Conservation (phyloP, 2,888 invertebrate genomes). For the Prenolepis imparis region DNA sequence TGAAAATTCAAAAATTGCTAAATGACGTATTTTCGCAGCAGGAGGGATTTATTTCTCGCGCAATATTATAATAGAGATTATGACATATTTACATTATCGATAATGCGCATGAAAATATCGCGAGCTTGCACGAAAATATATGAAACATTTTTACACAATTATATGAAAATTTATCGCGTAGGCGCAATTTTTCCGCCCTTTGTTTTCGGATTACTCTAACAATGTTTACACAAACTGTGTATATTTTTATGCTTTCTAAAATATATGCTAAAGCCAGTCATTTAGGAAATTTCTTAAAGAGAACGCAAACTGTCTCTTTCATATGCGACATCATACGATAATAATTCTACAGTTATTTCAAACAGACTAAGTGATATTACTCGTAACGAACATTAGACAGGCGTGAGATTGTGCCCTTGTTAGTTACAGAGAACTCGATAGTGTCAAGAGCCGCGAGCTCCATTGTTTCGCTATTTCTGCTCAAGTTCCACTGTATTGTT, state of each 20-base stretch:
- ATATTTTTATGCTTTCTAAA: not conserved
- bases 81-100: not conserved
- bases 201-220: not conserved
- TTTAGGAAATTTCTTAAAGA: not conserved
- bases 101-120: not conserved
- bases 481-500: conserved; percentile 32
- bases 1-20: conserved; percentile 10
- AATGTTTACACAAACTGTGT: not conserved
- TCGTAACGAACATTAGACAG: not conserved
- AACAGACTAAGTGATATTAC: not conserved
- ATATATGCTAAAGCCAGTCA: not conserved
- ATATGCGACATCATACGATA: not conserved
- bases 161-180: not conserved
- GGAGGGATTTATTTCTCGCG: not conserved
- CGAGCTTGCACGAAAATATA: not conserved
- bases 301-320: not conserved
- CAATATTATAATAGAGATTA: not conserved
- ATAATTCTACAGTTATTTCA: not conserved
- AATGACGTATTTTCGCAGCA: conserved; percentile 12
- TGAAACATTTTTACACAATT: too few species aligned
- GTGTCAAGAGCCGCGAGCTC: conserved; percentile 33
- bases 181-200: not conserved
- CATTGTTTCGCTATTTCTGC: conserved; percentile 40
- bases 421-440: conserved; percentile 27
- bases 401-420: conserved; percentile 12